These are phyloP conservation scores for Haliclona indistincta DNA, from an alignment of 37 sponge, comb jelly and placozoan genomes.

Conservation along the genomic window DNA sequence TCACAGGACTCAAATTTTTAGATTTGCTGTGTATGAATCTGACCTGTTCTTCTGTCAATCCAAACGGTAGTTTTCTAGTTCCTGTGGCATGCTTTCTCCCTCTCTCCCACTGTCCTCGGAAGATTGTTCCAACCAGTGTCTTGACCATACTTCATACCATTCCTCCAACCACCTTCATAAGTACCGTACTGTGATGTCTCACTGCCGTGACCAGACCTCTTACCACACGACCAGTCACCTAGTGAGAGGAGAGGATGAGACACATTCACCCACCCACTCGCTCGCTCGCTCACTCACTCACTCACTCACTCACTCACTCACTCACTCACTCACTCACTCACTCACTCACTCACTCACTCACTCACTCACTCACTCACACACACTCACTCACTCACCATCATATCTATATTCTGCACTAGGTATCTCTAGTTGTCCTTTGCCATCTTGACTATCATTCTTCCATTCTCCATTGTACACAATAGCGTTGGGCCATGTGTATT, in stretches of 20 bases:
- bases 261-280: too few relatives aligned
- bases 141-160: constrained; percentile 70
- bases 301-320: too few relatives aligned
- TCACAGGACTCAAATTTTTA: too few relatives aligned
- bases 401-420: constrained; percentile 2
- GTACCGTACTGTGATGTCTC: constrained; percentile 52
- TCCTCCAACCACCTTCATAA: constrained; percentile 69
- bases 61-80: constrained; percentile 56
- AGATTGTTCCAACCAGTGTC: constrained; percentile 77
- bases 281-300: too few relatives aligned
- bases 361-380: constrained; percentile 31
- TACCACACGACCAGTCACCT: constrained; percentile 85
- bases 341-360: constrained; percentile 36
- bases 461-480: constrained; percentile 77
- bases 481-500: constrained; percentile 55
- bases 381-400: not conserved
- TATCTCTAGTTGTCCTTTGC: constrained; percentile 45
- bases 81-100: constrained; percentile 67
- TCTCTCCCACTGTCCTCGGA: constrained; percentile 70
- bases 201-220: constrained; percentile 62
- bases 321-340: too few relatives aligned
- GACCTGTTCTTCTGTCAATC: constrained; percentile 73
- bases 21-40: constrained; percentile 3
- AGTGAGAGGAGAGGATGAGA: too few relatives aligned
- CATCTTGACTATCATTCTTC: constrained; percentile 67